Evolutionary conservation across 1,140 invertebrate genomes (phyloP), one percentile per base, ranked within the genome.

Genomic region (Lerema accius): DNA sequence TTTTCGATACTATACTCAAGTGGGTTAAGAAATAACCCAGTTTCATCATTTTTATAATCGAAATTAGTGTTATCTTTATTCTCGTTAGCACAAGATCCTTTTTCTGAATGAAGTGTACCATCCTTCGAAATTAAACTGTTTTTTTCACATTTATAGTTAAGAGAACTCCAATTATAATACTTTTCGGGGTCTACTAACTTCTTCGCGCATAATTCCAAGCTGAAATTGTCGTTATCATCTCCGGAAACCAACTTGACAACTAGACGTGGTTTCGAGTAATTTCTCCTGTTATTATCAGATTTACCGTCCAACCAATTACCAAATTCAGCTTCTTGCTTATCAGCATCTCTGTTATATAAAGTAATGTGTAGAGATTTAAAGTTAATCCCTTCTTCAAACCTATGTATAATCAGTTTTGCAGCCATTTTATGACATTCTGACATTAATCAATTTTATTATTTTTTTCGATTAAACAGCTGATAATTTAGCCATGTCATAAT

Each of bases 1-100:
- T 82, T 91, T 65, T 90, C 82, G 37, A 91, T 64, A 58, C 84
- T 86, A 53, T 88, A 74, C 69, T 91, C 86, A 15, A 91, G 65
- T n/a, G 82, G 80, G 69, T 81, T 81, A 6, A 67, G 65, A 48
- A 59, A 60, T 16, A 7, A 37, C 11, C 3, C n/a, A 15, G 28
- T 6, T 9, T 65, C 32, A 69, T 46, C 17, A 50, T 37, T 40
- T 43, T 60, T 26, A 42, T 67, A 14, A 39, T 11, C 14, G 0
- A 58, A 35, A 1, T 5, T 19, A 28, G 16, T 48, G 9, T 46
- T 35, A 6, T 11, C 42, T 19, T 58, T 15, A 7, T 10, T 16
- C 7, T 40, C 63, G 16, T 60, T 53, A 23, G 10, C 51, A 37
- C 51, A 2, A 10, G 43, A 6, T 5, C 39, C 19, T 10, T 11